A percentile compares a stretch with the other conserved stretches of the same genome.
Conservation (phyloP, 2,888 invertebrate species). For the Gandaritis pyraliata region DNA sequence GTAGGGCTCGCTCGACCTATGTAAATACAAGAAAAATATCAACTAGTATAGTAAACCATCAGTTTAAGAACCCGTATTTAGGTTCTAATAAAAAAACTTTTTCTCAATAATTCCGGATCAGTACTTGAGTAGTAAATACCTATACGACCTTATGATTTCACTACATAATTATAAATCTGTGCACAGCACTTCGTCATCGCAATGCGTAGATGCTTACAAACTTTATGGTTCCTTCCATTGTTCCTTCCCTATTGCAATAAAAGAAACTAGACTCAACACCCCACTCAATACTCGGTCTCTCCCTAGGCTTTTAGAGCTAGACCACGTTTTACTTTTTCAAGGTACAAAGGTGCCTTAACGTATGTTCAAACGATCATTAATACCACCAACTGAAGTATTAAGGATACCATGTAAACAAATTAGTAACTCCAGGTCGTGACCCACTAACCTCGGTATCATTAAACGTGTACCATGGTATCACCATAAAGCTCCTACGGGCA, state of each 20-base stretch:
- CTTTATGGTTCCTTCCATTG: not conserved
- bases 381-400: not conserved
- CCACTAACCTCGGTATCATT: constrained; percentile 24
- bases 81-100: too few relatives aligned
- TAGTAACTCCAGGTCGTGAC: constrained; percentile 20
- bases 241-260: not conserved
- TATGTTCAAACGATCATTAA: constrained; percentile 3
- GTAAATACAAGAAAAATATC: not conserved
- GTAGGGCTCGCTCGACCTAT: too few relatives aligned
- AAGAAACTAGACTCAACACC: too few relatives aligned
- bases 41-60: not conserved
- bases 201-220: not conserved
- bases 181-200: not conserved
- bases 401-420: constrained; percentile 30
- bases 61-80: constrained; percentile 4
- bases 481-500: constrained; percentile 8
- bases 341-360: too few relatives aligned
- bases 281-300: too few relatives aligned
- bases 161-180: not conserved
- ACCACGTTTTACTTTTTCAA: too few relatives aligned
- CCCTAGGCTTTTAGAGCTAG: too few relatives aligned
- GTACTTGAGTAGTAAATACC: too few relatives aligned
- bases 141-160: not conserved
- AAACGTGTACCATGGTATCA: constrained; percentile 8
- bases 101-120: too few relatives aligned